These are phyloP conservation scores for Misgurnus mizolepis DNA, from an alignment of 2,113 vertebrate genomes.

Conservation along the genomic window DNA sequence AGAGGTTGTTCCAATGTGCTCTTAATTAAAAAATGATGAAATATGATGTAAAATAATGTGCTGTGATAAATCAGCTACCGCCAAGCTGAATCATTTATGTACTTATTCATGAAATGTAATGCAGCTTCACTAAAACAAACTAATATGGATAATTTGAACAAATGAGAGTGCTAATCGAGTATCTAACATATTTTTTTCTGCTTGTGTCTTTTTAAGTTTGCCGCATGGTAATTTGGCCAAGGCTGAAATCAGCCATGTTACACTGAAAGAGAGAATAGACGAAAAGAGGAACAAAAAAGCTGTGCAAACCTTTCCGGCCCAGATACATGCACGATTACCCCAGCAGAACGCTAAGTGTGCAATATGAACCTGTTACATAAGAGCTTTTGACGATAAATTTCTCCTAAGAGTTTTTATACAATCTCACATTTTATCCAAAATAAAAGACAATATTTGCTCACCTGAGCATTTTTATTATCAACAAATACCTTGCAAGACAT, in stretches of 20 bases:
- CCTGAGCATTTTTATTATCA: background rate
- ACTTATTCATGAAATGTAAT: background rate
- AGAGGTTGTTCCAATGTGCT: background rate
- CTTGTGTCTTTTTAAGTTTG: background rate
- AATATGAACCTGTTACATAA: background rate
- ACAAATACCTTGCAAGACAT: background rate
- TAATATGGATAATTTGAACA: background rate
- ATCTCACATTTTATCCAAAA: background rate
- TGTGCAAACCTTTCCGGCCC: conserved; percentile 50
- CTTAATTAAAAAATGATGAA: background rate
- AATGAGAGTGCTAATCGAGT: background rate
- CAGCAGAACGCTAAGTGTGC: background rate
- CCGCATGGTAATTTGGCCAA: conserved; percentile 16
- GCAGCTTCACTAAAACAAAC: background rate
- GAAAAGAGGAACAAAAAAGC: conserved; percentile 52
- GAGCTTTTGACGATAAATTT: background rate
- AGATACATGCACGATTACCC: conserved; percentile 39
- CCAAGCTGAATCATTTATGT: too few species aligned
- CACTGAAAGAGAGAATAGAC: conserved; percentile 9
- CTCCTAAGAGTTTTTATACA: background rate
- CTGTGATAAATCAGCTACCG: too few species aligned
- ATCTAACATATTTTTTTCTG: conserved; percentile 11
- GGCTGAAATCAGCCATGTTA: background rate
- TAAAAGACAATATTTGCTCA: background rate
- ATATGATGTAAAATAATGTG: too few species aligned